phyloP scores from a whole-genome alignment of 2,888 invertebrate genomes.

The Limenitis arthemis region DNA sequence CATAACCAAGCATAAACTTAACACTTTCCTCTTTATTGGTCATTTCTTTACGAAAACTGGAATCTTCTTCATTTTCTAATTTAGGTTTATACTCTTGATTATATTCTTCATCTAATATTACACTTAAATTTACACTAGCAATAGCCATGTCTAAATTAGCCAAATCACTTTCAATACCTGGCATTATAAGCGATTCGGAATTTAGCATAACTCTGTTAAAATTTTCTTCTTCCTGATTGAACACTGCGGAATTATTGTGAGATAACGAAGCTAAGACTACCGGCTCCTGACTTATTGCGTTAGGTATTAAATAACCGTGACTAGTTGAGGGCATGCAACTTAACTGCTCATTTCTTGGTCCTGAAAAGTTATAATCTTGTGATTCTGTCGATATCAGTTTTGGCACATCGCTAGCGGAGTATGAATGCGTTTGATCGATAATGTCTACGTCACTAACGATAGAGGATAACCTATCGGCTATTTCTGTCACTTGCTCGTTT shows the following conservation, averaged over 20 bases:
- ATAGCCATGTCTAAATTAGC: slow-evolving; percentile 72
- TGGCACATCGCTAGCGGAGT: slow-evolving; percentile 60
- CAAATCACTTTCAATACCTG: slow-evolving; percentile 54
- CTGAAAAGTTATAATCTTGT: slow-evolving; percentile 39
- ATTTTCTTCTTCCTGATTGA: slow-evolving; percentile 54
- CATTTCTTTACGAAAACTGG: slow-evolving; percentile 48
- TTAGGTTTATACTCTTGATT: slow-evolving; percentile 44
- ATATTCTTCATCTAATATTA: slow-evolving; percentile 62
- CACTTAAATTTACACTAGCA: slow-evolving; percentile 74
- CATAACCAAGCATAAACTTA: slow-evolving; percentile 64
- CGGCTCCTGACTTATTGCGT: slow-evolving; percentile 72
- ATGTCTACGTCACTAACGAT: slow-evolving; percentile 55
- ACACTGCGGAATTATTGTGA: slow-evolving; percentile 60
- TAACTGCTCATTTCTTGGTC: slow-evolving; percentile 54
- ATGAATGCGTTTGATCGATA: slow-evolving; percentile 56
- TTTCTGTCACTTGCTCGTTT: slow-evolving; percentile 66
- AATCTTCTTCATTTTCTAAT: slow-evolving; percentile 40
- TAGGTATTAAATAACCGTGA: slow-evolving; percentile 76
- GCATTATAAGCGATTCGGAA: slow-evolving; percentile 52
- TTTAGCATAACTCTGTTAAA: slow-evolving; percentile 40
- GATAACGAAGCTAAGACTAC: slow-evolving; percentile 68
- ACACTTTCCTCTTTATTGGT: slow-evolving; percentile 47
- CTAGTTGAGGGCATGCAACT: slow-evolving; percentile 74
- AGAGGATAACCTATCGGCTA: slow-evolving; percentile 59
- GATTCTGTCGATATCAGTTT: slow-evolving; percentile 47